A percentile compares a stretch with the other conserved stretches of the same genome.
phyloP scores from a whole-genome alignment of 1,140 invertebrate genomes.

The Tribolium castaneum region DNA sequence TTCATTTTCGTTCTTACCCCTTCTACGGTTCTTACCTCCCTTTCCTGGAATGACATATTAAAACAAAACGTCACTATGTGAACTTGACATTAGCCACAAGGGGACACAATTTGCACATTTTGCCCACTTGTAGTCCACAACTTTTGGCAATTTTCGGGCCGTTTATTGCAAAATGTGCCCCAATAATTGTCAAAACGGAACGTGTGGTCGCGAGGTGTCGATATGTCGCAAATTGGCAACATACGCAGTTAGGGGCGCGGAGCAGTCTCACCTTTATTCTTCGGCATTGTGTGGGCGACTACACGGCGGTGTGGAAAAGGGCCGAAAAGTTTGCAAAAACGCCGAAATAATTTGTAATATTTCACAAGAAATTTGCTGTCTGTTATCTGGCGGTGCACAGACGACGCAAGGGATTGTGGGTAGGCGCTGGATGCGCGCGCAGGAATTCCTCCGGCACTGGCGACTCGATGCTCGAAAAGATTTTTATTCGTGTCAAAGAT shows the following conservation, averaged over 20 bases:
- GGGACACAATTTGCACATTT: no score
- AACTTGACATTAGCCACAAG: no score
- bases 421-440: constrained; percentile 40
- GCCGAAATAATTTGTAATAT: not conserved
- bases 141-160: not conserved
- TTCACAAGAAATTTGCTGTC: constrained; percentile 19
- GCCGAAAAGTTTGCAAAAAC: not conserved
- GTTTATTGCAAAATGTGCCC: not conserved
- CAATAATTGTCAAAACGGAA: constrained; percentile 4
- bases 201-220: not conserved
- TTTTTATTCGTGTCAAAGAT: constrained; percentile 64
- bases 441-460: constrained; percentile 43
- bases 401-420: constrained; percentile 43
- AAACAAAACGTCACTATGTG: not conserved
- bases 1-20: constrained; percentile 99
- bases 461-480: constrained; percentile 46
- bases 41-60: constrained; percentile 75
- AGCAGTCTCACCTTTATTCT: constrained; percentile 60
- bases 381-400: not conserved
- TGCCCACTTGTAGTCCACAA: no score
- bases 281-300: constrained; percentile 55
- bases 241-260: not conserved
- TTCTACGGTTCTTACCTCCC: constrained; percentile 99
- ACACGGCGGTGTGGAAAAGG: not conserved
- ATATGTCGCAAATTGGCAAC: constrained; percentile 41